Evolutionary conservation across 2,113 vertebrate species (phyloP).

Genomic region (Eretmochelys imbricata): DNA sequence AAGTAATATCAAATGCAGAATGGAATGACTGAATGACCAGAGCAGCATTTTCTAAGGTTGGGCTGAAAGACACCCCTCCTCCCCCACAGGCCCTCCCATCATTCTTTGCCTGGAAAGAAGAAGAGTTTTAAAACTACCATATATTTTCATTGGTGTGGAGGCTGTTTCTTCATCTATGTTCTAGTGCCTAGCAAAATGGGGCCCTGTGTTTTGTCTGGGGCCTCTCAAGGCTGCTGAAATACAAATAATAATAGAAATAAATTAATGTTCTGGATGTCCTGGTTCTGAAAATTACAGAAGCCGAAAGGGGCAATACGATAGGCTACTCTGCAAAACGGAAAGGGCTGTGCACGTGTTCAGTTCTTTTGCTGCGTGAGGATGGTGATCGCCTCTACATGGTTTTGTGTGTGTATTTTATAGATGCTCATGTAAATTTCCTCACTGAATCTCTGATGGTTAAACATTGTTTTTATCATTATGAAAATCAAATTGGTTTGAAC

Average conservation of each 20-base stretch:
- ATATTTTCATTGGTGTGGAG: neutral
- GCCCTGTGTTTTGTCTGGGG: neutral
- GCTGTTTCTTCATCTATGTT: neutral
- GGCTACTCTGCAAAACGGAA: neutral
- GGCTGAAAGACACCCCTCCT: neutral
- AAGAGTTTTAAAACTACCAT: neutral
- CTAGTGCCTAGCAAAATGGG: neutral
- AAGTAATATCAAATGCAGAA: neutral
- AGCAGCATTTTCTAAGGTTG: neutral
- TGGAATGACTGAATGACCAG: neutral
- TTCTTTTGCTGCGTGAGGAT: neutral
- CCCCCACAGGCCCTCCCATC: no score
- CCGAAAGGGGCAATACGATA: neutral
- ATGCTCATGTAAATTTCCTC: neutral
- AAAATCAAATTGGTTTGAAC: neutral
- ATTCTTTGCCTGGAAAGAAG: neutral
- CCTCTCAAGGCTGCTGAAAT: neutral
- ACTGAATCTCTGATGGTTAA: neutral
- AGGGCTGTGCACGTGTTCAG: neutral
- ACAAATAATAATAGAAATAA: neutral
- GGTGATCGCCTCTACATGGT: neutral
- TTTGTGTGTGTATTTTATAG: neutral
- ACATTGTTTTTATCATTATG: accelerated
- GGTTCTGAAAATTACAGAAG: neutral
- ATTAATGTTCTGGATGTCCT: neutral